Evolutionary conservation across 2,888 invertebrate genomes (phyloP).

Genomic region (Copidosoma aretas): DNA sequence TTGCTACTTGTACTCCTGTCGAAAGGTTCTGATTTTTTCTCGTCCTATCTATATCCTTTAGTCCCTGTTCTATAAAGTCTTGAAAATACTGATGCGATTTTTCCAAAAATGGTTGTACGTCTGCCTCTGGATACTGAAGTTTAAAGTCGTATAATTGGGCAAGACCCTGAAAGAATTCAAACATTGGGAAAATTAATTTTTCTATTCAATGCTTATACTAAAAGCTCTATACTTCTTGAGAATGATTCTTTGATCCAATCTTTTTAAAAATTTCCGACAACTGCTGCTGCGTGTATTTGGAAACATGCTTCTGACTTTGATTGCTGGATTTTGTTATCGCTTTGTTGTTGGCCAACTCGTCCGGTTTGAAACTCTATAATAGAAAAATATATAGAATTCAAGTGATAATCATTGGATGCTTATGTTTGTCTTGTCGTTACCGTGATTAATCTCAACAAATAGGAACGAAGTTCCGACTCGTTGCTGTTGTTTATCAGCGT

Average conservation of each 20-base stretch:
- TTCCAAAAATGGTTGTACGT: conserved; percentile 80
- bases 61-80: conserved; percentile 81
- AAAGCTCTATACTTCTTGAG: conserved; percentile 64
- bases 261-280: conserved; percentile 89
- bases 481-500: conserved; percentile 78
- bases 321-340: conserved; percentile 50
- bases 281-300: conserved; percentile 83
- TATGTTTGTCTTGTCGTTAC: conserved; percentile 57
- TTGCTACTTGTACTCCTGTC: conserved; percentile 21
- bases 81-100: conserved; percentile 87
- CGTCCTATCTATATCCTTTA: conserved; percentile 68
- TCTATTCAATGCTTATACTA: neutral
- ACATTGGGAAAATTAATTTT: conserved; percentile 2
- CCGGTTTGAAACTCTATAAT: conserved; percentile 63
- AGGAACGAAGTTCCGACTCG: conserved; percentile 86
- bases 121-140: conserved; percentile 80
- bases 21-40: conserved; percentile 56
- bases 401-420: neutral
- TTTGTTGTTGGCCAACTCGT: conserved; percentile 58
- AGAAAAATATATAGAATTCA: conserved; percentile 15
- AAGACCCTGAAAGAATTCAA: conserved; percentile 69
- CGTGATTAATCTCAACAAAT: conserved; percentile 82
- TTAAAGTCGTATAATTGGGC: conserved; percentile 80
- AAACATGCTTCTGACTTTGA: conserved; percentile 67
- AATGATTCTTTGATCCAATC: conserved; percentile 88